Percentiles rank a stretch among this genome's conserved stretches.
Evolutionary conservation across 2,888 invertebrate species (phyloP).

Genomic region (Cheiracanthium punctorium): DNA sequence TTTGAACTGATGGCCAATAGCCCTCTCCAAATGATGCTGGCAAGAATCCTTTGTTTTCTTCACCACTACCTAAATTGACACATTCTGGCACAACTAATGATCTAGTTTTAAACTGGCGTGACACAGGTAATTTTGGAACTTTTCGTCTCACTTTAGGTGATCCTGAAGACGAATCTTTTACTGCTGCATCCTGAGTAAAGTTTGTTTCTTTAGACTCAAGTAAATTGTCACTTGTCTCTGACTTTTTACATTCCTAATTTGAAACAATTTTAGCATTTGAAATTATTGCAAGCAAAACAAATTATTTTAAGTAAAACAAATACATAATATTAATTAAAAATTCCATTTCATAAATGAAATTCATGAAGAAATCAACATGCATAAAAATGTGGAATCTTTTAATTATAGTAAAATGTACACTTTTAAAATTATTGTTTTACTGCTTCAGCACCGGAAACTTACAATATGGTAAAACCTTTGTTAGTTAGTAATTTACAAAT

Average conservation of each 20-base stretch:
- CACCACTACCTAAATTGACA: slow-evolving; percentile 53
- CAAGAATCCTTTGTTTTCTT: slow-evolving; percentile 57
- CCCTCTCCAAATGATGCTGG: slow-evolving; percentile 61
- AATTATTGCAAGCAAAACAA: too few species aligned
- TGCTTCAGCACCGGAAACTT: too few species aligned
- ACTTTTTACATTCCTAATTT: slow-evolving; percentile 32
- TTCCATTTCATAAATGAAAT: too few species aligned
- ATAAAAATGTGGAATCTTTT: too few species aligned
- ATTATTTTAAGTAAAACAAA: too few species aligned
- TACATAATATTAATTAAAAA: too few species aligned
- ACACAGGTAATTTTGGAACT: slow-evolving; percentile 58
- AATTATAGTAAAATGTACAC: too few species aligned
- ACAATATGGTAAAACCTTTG: too few species aligned
- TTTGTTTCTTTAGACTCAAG: slow-evolving; percentile 27
- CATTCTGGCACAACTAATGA: slow-evolving; percentile 64
- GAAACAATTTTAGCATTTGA: neutral
- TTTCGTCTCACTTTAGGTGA: slow-evolving; percentile 54
- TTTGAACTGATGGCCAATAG: slow-evolving; percentile 66
- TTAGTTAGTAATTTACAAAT: too few species aligned
- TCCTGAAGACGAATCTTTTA: neutral
- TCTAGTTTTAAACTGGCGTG: slow-evolving; percentile 59
- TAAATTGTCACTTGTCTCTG: slow-evolving; percentile 15
- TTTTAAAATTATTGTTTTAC: too few species aligned
- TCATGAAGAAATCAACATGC: too few species aligned
- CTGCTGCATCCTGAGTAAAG: slow-evolving; percentile 13